Base-by-base conservation (phyloP, 2,797 vertebrate genomes). In the Sciurus vulgaris region DNA sequence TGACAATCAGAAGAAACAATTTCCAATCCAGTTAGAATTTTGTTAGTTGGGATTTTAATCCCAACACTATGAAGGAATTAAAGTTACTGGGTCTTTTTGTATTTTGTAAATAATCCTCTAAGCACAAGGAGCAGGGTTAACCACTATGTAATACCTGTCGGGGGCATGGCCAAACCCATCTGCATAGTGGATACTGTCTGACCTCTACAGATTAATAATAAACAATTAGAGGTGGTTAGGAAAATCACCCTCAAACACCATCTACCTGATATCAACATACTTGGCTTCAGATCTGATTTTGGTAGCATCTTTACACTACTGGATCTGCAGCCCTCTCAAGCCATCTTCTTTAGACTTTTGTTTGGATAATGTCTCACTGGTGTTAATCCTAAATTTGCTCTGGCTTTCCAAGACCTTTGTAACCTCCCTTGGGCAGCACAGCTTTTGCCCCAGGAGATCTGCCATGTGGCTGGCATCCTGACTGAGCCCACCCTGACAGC, bases 11-110 rank as follows among this genome's bases (percentile, higher is more conserved):
- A 95, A 85, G 18, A 91, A 82, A 9, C 18, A 35, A 59, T 49
- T 92, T 70, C 20, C 9, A 86, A 90, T 41, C n/a, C 20, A 79
- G 22, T 70, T 67, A 74, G 49, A 94, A 56, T 72, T 81, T 28
- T 93, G 47, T 83, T 78, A 38, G 20, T 63, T 79, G 74, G 84
- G 24, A 89, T 94, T 87, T 94, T 94, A 90, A 86, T 63, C 15
- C 38, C 41, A 93, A 24, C 44, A 61, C 65, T 35, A 63, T 20
- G 72, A 91, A 93, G 15, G 33, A 63, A 90, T 59, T 77, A 24
- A 17, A 38, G 17, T 73, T 89, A 35, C 56, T 56, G 77, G 30
- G 26, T 69, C 41, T 95, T n/a, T 89, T 87, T 72, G 61, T n/a
- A 41, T 78, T 74, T 69, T 84, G 7, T 67, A 86, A 93, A 77